Percentiles rank a stretch among this genome's conserved stretches.
These are phyloP conservation scores for Drosophila demipolita DNA, from an alignment of 2,888 invertebrate genomes.

Conservation along the genomic window DNA sequence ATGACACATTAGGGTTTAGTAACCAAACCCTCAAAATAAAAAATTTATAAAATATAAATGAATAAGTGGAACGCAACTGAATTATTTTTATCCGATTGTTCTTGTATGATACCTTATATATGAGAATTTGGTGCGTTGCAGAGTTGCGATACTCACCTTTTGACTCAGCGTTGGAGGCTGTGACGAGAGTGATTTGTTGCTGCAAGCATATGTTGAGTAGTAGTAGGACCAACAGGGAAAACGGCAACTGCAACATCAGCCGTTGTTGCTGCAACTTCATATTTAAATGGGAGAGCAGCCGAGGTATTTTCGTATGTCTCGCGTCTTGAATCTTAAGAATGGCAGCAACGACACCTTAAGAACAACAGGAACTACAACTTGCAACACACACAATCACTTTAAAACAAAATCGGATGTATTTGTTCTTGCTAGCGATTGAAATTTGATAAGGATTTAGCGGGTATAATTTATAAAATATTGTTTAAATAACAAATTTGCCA, in stretches of 20 bases:
- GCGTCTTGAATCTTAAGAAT: conserved; percentile 33
- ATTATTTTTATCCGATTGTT: not conserved
- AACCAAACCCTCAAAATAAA: not conserved
- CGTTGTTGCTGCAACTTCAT: conserved; percentile 35
- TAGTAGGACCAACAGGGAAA: too few species aligned
- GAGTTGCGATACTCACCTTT: conserved; percentile 62
- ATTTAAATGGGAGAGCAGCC: conserved; percentile 42
- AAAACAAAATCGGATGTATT: conserved; percentile 33
- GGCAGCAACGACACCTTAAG: conserved; percentile 28
- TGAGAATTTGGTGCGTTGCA: not conserved
- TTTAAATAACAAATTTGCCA: conserved; percentile 26
- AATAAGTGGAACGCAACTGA: not conserved
- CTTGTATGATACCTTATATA: not conserved
- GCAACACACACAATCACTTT: conserved; percentile 6
- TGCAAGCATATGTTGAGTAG: conserved; percentile 74
- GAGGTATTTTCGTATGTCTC: conserved; percentile 51
- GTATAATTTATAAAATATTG: conserved; percentile 9
- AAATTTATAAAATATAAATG: not conserved
- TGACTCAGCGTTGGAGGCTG: conserved; percentile 63
- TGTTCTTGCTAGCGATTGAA: conserved; percentile 29
- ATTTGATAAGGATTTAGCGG: conserved; percentile 24
- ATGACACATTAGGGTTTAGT: not conserved
- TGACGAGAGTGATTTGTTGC: conserved; percentile 48
- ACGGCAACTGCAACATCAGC: conserved; percentile 21
- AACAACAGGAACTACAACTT: conserved; percentile 11